A percentile compares a stretch with the other conserved stretches of the same genome.
phyloP scores from a whole-genome alignment of 2,888 invertebrate genomes.

The Andrena haemorrhoa region DNA sequence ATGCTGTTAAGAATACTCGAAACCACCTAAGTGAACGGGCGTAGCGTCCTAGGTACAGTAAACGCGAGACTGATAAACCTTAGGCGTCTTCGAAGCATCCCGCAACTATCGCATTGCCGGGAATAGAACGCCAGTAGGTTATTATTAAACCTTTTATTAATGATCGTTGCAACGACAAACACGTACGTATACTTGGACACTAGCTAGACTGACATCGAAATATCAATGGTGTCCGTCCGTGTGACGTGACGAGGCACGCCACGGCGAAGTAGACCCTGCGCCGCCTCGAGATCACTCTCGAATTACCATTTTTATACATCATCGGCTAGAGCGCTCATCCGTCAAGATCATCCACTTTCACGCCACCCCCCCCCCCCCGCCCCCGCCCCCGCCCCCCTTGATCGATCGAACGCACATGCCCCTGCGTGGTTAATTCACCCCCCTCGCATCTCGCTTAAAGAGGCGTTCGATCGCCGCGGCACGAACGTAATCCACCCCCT shows the following conservation, averaged over 20 bases:
- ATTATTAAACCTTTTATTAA: slow-evolving; percentile 43
- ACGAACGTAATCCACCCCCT: slow-evolving; percentile 19
- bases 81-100: slow-evolving; percentile 22
- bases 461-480: slow-evolving; percentile 8
- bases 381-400: neutral
- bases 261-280: neutral
- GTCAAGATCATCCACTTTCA: slow-evolving; percentile 13
- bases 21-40: neutral
- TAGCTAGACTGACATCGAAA: neutral
- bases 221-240: neutral
- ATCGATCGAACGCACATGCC: slow-evolving; percentile 35
- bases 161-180: slow-evolving; percentile 12
- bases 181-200: neutral
- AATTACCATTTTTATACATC: slow-evolving; percentile 1
- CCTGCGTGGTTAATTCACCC: neutral
- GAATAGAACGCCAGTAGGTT: slow-evolving; percentile 32
- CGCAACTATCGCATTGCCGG: slow-evolving; percentile 23
- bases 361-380: neutral
- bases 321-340: slow-evolving; percentile 1
- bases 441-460: neutral
- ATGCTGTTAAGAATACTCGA: no score
- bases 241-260: neutral
- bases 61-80: slow-evolving; percentile 5
- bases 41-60: neutral
- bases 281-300: neutral